Base-by-base conservation (phyloP, 2,888 invertebrate genomes). In the Caenorhabditis sinica region DNA sequence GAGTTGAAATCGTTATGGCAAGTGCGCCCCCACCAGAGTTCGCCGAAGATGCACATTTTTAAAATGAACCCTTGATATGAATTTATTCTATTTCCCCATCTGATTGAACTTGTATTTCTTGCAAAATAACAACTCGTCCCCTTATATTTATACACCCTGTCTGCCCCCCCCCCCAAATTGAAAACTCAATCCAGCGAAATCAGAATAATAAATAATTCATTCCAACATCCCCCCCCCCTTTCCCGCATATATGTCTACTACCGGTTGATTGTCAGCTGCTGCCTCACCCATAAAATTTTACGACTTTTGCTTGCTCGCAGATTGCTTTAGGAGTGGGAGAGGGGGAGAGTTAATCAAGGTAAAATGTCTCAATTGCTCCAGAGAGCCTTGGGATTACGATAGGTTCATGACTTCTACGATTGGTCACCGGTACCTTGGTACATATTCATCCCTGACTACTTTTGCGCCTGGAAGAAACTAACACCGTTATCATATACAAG, bases 321-420 rank as follows among this genome's bases (percentile, higher is more conserved):
- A 36, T 61, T 53, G 65, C 69, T 53, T 33, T 23, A 20, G 15
- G 17, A 60, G 33, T 17, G 45, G 17, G 45, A 17, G 17, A 45
- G 45, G n/a, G 33, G 40, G 40, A 40, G 40, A 80, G 30, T 82
- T 82, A 82, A 82, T 82, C 75, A 82, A 82, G 82, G 82, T 82
- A 71, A 75, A 76, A 76, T 76, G 76, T 51, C 68, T 51, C 61
- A 60, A 76, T 53, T 43, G n/a, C 56, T 60, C 45, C 20, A 33
- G n/a, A n/a, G n/a, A n/a, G n/a, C n/a, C n/a, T n/a, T n/a, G n/a
- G 36, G 71, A 51, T 5, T 73, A 80, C 65, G 72, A 66, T 80
- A 66, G 72, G 51, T 80, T 80, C 73, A 73, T 66, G 53, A 28
- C n/a, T 56, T n/a, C n/a, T 17, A 6, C n/a, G 11, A 45, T 45